phyloP scores from a whole-genome alignment of 2,113 vertebrate genomes.

The Petromus typicus region DNA sequence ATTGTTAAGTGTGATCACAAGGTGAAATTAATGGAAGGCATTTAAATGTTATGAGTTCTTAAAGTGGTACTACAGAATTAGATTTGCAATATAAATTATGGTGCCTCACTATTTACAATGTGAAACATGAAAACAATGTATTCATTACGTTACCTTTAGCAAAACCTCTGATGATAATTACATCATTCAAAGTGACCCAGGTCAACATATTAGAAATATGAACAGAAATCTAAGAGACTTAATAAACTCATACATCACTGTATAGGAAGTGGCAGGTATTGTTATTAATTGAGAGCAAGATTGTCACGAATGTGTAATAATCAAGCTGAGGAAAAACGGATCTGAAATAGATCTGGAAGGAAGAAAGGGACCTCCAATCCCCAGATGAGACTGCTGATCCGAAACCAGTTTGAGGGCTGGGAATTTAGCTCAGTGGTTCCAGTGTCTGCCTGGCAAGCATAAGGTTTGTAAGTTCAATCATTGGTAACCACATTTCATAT shows the following conservation, averaged over 20 bases:
- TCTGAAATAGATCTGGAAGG: conserved; percentile 33
- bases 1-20: not conserved
- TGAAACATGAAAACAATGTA: conserved; percentile 72
- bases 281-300: conserved; percentile 52
- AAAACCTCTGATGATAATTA: conserved; percentile 68
- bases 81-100: conserved; percentile 67
- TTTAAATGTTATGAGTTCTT: conserved; percentile 57
- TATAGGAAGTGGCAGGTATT: conserved; percentile 67
- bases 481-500: too few relatives aligned
- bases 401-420: conserved; percentile 33
- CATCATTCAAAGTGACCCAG: conserved; percentile 73
- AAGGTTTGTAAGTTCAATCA: too few relatives aligned
- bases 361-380: not conserved
- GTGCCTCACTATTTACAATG: conserved; percentile 71
- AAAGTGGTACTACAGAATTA: not conserved
- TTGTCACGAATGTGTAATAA: conserved; percentile 68
- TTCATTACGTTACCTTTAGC: conserved; percentile 76
- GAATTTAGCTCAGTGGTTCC: too few relatives aligned
- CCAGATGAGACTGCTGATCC: not conserved
- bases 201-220: conserved; percentile 77
- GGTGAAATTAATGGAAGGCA: not conserved
- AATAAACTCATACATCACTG: conserved; percentile 76
- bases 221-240: conserved; percentile 77
- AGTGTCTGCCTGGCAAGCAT: too few relatives aligned
- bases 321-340: conserved; percentile 54